A percentile compares a stretch with the other conserved stretches of the same genome.
Evolutionary conservation across 2,888 invertebrate species (phyloP).

Genomic region (Epinotia demarniana): DNA sequence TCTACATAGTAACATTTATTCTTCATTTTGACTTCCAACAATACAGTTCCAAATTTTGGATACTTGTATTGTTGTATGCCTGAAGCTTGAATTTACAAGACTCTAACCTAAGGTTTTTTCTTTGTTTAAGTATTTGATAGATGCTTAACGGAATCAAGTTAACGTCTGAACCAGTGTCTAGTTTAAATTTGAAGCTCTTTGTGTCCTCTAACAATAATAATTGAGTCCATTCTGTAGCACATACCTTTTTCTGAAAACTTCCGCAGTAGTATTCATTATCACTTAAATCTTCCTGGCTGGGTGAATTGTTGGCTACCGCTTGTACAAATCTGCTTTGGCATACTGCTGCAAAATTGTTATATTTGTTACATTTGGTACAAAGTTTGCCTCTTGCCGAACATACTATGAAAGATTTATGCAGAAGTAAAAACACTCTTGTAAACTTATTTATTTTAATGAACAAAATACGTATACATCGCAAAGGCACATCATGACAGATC

Average conservation of each 20-base stretch:
- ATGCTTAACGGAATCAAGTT: slow-evolving; percentile 21
- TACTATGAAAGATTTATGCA: too few species aligned
- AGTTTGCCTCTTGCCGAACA: slow-evolving; percentile 28
- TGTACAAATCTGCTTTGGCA: slow-evolving; percentile 22
- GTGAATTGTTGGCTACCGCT: not conserved
- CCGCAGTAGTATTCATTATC: slow-evolving; percentile 27
- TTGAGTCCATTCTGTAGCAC: slow-evolving; percentile 25
- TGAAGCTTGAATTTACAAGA: slow-evolving; percentile 7
- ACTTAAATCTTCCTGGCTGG: not conserved
- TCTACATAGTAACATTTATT: not conserved
- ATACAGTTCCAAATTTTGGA: slow-evolving; percentile 17
- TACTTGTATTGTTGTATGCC: slow-evolving; percentile 21
- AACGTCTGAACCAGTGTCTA: slow-evolving; percentile 32
- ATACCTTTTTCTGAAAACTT: slow-evolving; percentile 16
- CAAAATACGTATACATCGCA: too few species aligned
- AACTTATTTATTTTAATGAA: too few species aligned
- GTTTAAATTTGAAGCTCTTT: slow-evolving; percentile 18
- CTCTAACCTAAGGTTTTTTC: slow-evolving; percentile 18
- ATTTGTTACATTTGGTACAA: slow-evolving; percentile 25
- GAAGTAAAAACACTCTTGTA: too few species aligned
- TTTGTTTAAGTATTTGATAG: slow-evolving; percentile 46
- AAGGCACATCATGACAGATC: too few species aligned
- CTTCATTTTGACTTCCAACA: slow-evolving; percentile 16
- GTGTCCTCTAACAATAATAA: slow-evolving; percentile 12
- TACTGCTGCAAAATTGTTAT: slow-evolving; percentile 24